Evolutionary conservation across 2,888 invertebrate species (phyloP), one percentile per base, ranked within the genome.

Genomic region (Argyresthia albistria): DNA sequence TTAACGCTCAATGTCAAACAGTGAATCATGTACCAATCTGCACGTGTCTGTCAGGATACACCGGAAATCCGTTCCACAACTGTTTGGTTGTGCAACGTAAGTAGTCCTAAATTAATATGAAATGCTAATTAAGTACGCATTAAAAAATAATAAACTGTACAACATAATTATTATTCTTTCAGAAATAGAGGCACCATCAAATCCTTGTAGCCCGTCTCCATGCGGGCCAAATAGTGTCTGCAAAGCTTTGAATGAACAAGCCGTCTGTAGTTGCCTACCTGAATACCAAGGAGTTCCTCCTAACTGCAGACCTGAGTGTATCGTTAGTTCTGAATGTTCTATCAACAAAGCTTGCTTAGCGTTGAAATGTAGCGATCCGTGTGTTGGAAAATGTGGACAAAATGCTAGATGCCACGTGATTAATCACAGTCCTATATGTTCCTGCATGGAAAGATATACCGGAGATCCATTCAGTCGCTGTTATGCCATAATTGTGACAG

Each of bases 171-270:
- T 37, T 9, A 4, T 58, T 48, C 56, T 73, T 78, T 61, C 69
- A 87, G 88, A 73, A 57, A 59, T 67, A 53, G 74, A 75, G 58
- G 57, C 58, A 55, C 71, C 68, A 59, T 57, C 63, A 53, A 67
- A 92, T 64, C 94, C 94, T 1, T 95, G 95, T 66, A 76, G 88
- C 57, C 94, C 95, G 51, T 92, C 93, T 2, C 95, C 95, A 0
- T 96, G 96, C 69, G 96, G 96, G 42, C 91, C 94, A 7, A 95
- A 95, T 67, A 94, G 95, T 58, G 88, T 92, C 62, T 96, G 96
- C 66, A 91, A 91, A 61, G 92, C 91, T 70, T 71, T 90, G 35
- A 93, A 93, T 61, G 89, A 89, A 35, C 92, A 93, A 80, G 91
- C 91, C 0, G 89, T 92, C 15, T 95, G 94, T 67, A 92, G 92